Percentiles rank a stretch among this genome's conserved stretches.
These are phyloP conservation scores for Chaetophractus vellerosus DNA, from an alignment of 2,797 vertebrate species.

Conservation along the genomic window DNA sequence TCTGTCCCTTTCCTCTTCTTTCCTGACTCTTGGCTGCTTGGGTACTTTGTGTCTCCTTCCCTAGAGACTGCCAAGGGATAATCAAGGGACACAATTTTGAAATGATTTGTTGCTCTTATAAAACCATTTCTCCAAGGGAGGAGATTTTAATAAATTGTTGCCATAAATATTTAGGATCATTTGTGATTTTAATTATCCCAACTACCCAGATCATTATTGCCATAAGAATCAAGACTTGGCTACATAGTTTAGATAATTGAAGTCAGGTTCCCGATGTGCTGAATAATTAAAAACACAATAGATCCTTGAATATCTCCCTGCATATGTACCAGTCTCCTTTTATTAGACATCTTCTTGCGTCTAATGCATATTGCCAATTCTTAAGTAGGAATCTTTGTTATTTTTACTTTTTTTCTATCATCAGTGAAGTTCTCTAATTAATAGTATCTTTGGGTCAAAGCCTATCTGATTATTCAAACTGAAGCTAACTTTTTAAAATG, in stretches of 20 bases:
- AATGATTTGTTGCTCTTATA: constrained; percentile 74
- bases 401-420: constrained; percentile 58
- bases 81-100: constrained; percentile 71
- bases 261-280: constrained; percentile 55
- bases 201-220: constrained; percentile 56
- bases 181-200: constrained; percentile 74
- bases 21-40: constrained; percentile 3
- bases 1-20: constrained; percentile 4
- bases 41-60: not conserved
- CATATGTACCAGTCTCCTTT: constrained; percentile 20
- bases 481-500: constrained; percentile 26
- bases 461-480: not conserved
- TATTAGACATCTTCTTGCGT: constrained; percentile 61
- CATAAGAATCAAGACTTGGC: constrained; percentile 48
- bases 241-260: constrained; percentile 53
- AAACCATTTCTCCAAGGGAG: constrained; percentile 75
- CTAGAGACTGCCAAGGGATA: constrained; percentile 47
- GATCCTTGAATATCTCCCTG: constrained; percentile 60
- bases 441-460: constrained; percentile 31
- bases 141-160: constrained; percentile 75
- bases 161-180: constrained; percentile 73
- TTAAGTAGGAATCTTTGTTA: constrained; percentile 38
- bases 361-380: constrained; percentile 14
- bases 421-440: not conserved
- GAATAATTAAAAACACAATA: constrained; percentile 73